Evolutionary conservation across 2,888 invertebrate species (phyloP).

Genomic region (Acrobasis suavella): DNA sequence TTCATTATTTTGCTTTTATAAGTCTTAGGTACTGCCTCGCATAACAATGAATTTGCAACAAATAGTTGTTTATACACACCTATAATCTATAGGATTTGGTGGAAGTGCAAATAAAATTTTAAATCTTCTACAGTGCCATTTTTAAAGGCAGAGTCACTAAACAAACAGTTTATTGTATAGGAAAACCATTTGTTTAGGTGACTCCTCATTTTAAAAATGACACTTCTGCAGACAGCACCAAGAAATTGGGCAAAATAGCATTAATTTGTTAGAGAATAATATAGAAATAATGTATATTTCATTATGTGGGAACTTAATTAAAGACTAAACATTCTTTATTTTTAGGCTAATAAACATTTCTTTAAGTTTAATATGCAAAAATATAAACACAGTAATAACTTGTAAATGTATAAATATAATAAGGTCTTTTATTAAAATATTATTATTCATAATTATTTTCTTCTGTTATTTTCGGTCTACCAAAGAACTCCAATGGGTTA

Average conservation of each 20-base stretch:
- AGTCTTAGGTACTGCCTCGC: not conserved
- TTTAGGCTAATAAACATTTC: slow-evolving; percentile 2
- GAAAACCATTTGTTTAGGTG: no score
- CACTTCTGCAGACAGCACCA: no score
- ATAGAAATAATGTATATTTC: slow-evolving; percentile 7
- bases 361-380: not conserved
- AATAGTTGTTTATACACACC: no score
- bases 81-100: no score
- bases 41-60: no score
- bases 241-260: not conserved
- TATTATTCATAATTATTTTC: slow-evolving; percentile 28
- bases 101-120: no score
- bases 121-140: no score
- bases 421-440: slow-evolving; percentile 42
- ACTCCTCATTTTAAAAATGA: no score
- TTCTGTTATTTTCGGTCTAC: not conserved
- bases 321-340: not conserved
- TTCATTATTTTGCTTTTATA: slow-evolving; percentile 14
- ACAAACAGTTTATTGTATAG: no score
- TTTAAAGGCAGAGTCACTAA: no score
- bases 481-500: no score
- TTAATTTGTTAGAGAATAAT: slow-evolving; percentile 2
- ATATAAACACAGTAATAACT: slow-evolving; percentile 33
- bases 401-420: slow-evolving; percentile 42
- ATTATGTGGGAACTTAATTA: slow-evolving; percentile 11